Evolutionary conservation across 2,888 invertebrate species (phyloP), one percentile per base, ranked within the genome.

Genomic region (Himalopsyche kuldschensis): DNA sequence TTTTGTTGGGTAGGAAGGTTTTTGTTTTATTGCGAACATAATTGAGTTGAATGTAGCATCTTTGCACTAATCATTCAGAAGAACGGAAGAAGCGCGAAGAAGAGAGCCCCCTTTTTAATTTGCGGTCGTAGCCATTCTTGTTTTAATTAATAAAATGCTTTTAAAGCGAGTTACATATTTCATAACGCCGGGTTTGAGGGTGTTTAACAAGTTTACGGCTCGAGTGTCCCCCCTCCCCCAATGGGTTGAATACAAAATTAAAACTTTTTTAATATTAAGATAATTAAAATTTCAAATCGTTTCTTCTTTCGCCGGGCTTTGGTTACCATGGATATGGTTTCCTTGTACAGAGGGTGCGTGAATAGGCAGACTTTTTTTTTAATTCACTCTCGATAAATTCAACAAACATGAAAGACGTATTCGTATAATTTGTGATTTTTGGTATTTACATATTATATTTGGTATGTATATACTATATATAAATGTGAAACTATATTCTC

Each of bases 211-310:
- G 76, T 76, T 76, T 76, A 76, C 76, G 35, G 76, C 76, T 76
- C 76, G 17, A 11, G 24, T 17, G 11, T 27, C 10, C 32, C 76
- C 48, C 48, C 76, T 69, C 27, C 27, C 27, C 69, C 69, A 15
- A 24, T 69, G 15, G 24, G 69, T 69, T 69, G 69, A 84, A 84
- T 81, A 75, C 79, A 84, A 84, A 84, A 84, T 84, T 84, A 84
- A 84, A 84, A 84, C 81, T 84, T 84, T 84, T 84, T 84, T 84
- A 84, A 84, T 84, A 84, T 84, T 79, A 41, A 81, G 81, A 84
- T 84, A 84, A 84, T 84, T 84, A 84, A 84, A 84, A 81, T 81
- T 84, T 75, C 46, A 84, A 84, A 81, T 78, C 84, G 35, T 78
- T 76, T 27, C 27, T 69, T 69, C 69, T 11, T 63, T 35, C 48